Evolutionary conservation across 30 jellyfish, hydroid and myxozoan species (phyloP).

Genomic region (Aurelia aurita complex sp. Pacific): DNA sequence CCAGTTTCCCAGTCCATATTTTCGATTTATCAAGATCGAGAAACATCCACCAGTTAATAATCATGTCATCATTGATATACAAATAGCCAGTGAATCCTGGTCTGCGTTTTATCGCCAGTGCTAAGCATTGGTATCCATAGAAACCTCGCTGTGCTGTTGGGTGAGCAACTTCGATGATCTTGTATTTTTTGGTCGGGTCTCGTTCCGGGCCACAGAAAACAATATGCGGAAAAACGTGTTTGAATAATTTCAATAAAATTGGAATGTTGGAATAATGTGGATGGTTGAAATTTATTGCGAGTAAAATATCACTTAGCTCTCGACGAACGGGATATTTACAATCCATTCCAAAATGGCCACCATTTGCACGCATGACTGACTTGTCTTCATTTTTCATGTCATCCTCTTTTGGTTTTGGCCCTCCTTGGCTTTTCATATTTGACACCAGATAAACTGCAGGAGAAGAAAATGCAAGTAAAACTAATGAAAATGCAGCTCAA

Average conservation of each 20-base stretch:
- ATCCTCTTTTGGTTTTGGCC: conserved; percentile 26
- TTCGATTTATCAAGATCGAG: conserved; percentile 53
- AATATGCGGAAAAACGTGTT: conserved; percentile 50
- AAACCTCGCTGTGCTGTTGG: conserved; percentile 58
- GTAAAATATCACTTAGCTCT: conserved; percentile 28
- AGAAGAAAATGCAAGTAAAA: neutral
- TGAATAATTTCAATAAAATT: conserved; percentile 15
- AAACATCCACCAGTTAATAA: conserved; percentile 78
- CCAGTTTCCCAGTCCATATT: conserved; percentile 57
- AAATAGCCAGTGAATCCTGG: conserved; percentile 76
- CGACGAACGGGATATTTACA: conserved; percentile 46
- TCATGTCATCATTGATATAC: conserved; percentile 71
- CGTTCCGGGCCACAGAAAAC: conserved; percentile 66
- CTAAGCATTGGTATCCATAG: conserved; percentile 75
- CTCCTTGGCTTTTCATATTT: conserved; percentile 2
- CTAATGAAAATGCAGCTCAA: neutral
- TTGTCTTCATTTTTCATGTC: neutral
- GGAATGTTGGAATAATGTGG: conserved; percentile 52
- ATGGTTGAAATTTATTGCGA: conserved; percentile 52
- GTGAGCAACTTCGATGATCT: conserved; percentile 44
- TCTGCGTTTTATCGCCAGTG: conserved; percentile 33
- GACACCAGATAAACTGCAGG: conserved; percentile 30
- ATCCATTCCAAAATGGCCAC: conserved; percentile 29
- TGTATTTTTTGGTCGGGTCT: conserved; percentile 53
- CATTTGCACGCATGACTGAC: conserved; percentile 48